Evolutionary conservation across 1,140 invertebrate species (phyloP), one percentile per base, ranked within the genome.

Genomic region (Drosophila watanabei): DNA sequence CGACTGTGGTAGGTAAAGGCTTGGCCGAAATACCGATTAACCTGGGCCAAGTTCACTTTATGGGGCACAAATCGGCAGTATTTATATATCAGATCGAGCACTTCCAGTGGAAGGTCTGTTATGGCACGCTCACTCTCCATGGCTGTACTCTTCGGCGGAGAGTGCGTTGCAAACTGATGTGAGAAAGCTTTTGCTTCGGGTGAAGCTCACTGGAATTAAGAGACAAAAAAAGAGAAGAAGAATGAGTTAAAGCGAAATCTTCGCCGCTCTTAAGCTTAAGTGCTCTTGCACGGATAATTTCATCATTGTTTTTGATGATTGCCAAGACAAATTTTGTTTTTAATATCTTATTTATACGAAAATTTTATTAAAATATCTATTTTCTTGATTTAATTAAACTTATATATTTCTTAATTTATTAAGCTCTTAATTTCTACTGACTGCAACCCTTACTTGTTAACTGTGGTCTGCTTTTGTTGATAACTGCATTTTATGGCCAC

Each of bases 401-500:
- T 7, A 43, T n/a, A 10, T n/a, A 51, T n/a, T 11, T 10, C 11
- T 30, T 49, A n/a, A 16, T 49, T 16, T 11, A 11, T 30, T 28
- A 28, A 51, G 9, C 10, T 7, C 2, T n/a, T 2, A 1, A 11
- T 52, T 32, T 32, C 18, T 52, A 13, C n/a, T 18, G 5, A n/a
- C n/a, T 8, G 2, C 0, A 18, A 51, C 9, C 9, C 28, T 8
- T 32, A 10, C 16, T 37, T 10, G 11, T 33, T 18, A 56, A 30
- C 37, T 28, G 11, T 4, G 8, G 8, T 46, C 52, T 37, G 16
- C 8, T 39, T n/a, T 49, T 9, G 39, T 32, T 33, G 28, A 57
- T 75, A 32, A 45, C 70, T 75, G 70, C 70, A 37, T 76, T 77
- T 76, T 51, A 77, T 78, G 54, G 54, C 48, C 73, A 77, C 35